Conservation (phyloP, 30 jellyfish, hydroid and myxozoan genomes). For the Aurelia sp. region DNA sequence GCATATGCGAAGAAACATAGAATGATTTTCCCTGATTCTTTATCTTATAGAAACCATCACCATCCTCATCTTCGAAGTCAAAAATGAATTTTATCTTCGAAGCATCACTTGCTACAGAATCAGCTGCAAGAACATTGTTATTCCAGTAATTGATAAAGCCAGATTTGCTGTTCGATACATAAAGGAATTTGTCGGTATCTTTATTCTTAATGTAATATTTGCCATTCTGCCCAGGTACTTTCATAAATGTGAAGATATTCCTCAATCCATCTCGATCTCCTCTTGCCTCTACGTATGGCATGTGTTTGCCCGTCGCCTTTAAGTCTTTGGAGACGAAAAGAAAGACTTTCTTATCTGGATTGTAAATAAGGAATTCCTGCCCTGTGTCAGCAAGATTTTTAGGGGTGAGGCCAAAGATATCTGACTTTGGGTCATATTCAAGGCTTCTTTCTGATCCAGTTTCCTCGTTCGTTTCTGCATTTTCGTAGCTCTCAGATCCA, state of each 20-base stretch:
- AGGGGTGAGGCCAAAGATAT: slow-evolving; percentile 28
- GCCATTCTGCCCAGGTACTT: slow-evolving; percentile 11
- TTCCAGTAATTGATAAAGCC: slow-evolving; percentile 27
- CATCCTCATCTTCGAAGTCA: slow-evolving; percentile 54
- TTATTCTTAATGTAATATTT: slow-evolving; percentile 14
- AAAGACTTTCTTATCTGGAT: slow-evolving; percentile 16
- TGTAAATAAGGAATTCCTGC: slow-evolving; percentile 36
- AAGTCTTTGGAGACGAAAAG: slow-evolving; percentile 29
- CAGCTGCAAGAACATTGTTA: slow-evolving; percentile 28
- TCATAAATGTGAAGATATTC: slow-evolving; percentile 15
- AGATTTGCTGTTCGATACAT: slow-evolving; percentile 43
- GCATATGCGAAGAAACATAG: slow-evolving; percentile 12
- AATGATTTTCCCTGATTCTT: slow-evolving; percentile 23
- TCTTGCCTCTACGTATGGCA: slow-evolving; percentile 38
- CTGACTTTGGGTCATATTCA: slow-evolving; percentile 16
- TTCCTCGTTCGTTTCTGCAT: neutral
- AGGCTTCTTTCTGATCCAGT: slow-evolving; percentile 19
- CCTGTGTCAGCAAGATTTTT: slow-evolving; percentile 20
- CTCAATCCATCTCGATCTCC: slow-evolving; percentile 30
- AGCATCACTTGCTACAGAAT: neutral
- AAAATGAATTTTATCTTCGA: slow-evolving; percentile 2
- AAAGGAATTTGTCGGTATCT: slow-evolving; percentile 18
- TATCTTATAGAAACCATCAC: slow-evolving; percentile 50
- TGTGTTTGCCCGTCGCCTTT: slow-evolving; percentile 31
- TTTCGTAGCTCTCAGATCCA: neutral